Evolutionary conservation across 1,140 invertebrate species (phyloP), one percentile per base, ranked within the genome.

Genomic region (Platorchestia sp.): DNA sequence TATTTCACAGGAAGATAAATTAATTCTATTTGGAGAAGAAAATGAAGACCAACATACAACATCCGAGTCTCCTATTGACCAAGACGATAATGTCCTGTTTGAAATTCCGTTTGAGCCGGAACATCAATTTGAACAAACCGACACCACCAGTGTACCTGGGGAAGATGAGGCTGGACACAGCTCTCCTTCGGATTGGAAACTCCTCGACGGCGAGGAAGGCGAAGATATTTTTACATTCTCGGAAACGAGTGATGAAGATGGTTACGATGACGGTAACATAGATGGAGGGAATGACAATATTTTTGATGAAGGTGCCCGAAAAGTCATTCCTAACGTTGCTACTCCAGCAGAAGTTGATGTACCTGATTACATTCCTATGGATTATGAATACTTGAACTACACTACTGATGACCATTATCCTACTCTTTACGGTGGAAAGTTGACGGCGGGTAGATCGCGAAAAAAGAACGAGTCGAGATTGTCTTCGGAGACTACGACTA

Each of bases 321-420:
- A 6, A 42, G 87, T 89, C 36, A 44, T 43, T 89, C 36, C 36
- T 41, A 42, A 89, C 1, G 87, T 42, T 43, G 3, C 59, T 90
- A 90, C 87, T 90, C 44, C 87, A 90, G 87, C 41, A 90, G 87
- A 90, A 90, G 41, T 43, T 90, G 91, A 93, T 45, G 45, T 93
- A 44, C 40, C 45, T 19, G 91, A 93, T 44, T 93, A 93, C 45
- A 47, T 93, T 93, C 91, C 91, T 16, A n/a, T 1, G 22, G 91
- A 44, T 44, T 93, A 93, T 47, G 91, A 93, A 44, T 93, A 93
- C 47, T 93, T 93, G 10, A 93, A 93, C 45, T 93, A 93, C 45
- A 93, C 91, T 0, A 93, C 91, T 7, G 91, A 93, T 47, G 91
- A 93, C 45, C 91, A 93, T 44, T 93, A 93, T 40, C 91, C 91